These are phyloP conservation scores for Dinomys branickii DNA, from an alignment of 2,113 vertebrate genomes.

Conservation along the genomic window DNA sequence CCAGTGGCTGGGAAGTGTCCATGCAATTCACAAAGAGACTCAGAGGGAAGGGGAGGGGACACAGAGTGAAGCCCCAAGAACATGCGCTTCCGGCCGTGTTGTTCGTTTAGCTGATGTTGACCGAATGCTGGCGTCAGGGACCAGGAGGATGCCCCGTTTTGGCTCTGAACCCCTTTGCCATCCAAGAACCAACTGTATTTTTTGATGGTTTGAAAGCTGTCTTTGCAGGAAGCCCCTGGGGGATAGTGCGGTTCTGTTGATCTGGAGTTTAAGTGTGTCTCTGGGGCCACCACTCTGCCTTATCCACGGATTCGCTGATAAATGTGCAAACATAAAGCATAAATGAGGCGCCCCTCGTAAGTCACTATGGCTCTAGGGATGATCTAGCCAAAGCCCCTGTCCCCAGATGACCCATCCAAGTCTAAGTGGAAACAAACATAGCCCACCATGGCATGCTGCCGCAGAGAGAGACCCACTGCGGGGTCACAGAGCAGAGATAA, in stretches of 20 bases:
- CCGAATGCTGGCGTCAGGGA: background rate
- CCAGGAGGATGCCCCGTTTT: background rate
- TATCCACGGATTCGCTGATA: background rate
- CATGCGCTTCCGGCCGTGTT: too few relatives aligned
- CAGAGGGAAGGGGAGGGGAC: background rate
- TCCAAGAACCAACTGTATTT: background rate
- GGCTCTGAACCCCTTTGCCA: background rate
- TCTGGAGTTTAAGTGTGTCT: background rate
- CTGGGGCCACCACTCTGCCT: background rate
- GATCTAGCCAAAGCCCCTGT: background rate
- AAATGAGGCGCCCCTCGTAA: background rate
- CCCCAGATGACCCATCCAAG: background rate
- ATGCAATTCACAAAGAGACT: fast-evolving
- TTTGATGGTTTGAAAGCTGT: background rate
- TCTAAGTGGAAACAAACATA: background rate
- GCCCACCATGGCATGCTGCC: background rate
- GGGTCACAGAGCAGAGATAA: background rate
- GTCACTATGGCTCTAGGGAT: background rate
- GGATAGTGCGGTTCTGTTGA: background rate
- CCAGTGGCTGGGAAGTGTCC: too few relatives aligned
- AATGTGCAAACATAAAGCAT: background rate
- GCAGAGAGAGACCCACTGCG: background rate
- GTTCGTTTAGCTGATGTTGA: background rate
- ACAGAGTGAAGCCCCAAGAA: fast-evolving
- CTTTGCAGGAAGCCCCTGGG: background rate